Base-by-base conservation (phyloP, 1,140 invertebrate species). In the Eumaeus atala region DNA sequence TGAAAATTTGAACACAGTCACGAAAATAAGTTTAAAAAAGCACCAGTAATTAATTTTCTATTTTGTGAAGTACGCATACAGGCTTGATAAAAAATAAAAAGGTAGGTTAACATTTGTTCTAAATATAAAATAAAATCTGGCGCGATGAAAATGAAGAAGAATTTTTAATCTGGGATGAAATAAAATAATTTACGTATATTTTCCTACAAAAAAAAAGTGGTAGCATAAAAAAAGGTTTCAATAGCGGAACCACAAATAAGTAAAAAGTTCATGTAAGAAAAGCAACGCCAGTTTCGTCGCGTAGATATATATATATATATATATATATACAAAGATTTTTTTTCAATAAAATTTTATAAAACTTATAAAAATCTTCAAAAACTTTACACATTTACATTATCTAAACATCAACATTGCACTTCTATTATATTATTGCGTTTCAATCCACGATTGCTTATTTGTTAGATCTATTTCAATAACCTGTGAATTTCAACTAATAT, bases 381-480 rank as follows among this genome's bases (percentile, higher is more conserved):
- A 57, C 12, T 47, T 51, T 52, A 42, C 51, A 12, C 40, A 56
- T 52, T 40, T 64, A 67, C 61, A 71, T 33, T 66, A 66, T 74
- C 70, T 75, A 69, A 66, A 75, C 64, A 76, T 66, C 56, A 67
- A 74, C 58, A 78, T 81, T 74, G 75, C 72, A 78, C 75, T 64
- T 69, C 58, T 57, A 56, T 61, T 69, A 67, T 55, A 64, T 59
- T 72, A 79, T 77, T 75, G 68, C 72, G 14, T 59, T 56, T 51
- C 38, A 58, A 62, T 56, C 49, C 53, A 48, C 48, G 36, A 62
- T 58, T 56, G 59, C 54, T 56, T 42, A 33, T 34, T 49, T 56
- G 44, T 16, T 28, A 10, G 28, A 14, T 12, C 12, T 17, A 28
- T 47, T 40, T 42, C 3, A 28, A 16, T 36, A 50, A 16, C 33